These are phyloP conservation scores for Eidolon helvum DNA, from an alignment of 2,113 vertebrate species.

Conservation along the genomic window DNA sequence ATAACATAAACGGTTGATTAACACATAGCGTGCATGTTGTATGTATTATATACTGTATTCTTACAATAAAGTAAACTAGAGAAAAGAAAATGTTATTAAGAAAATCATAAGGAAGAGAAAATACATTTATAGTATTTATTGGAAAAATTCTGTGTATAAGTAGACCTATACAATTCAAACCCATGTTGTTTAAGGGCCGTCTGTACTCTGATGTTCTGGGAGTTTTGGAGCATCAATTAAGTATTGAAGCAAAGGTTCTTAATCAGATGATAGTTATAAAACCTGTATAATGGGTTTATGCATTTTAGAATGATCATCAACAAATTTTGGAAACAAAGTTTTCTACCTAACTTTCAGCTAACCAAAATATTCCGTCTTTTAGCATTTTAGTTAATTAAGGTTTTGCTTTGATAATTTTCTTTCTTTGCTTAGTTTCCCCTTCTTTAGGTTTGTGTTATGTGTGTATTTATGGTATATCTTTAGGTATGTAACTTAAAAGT, in stretches of 20 bases:
- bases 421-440: background rate
- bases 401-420: background rate
- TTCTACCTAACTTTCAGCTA: background rate
- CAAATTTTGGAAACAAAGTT: slow-evolving; percentile 19
- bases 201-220: background rate
- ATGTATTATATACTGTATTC: background rate
- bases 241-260: background rate
- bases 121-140: background rate
- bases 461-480: background rate
- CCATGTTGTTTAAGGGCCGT: background rate
- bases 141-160: background rate
- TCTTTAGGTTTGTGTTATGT: background rate
- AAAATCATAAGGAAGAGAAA: background rate
- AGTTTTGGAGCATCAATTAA: slow-evolving; percentile 14
- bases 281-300: background rate
- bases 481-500: slow-evolving; percentile 9
- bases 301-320: slow-evolving; percentile 18
- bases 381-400: background rate
- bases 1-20: background rate
- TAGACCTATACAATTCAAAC: background rate
- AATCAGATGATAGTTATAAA: background rate
- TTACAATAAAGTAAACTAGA: background rate
- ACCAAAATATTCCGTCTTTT: background rate
- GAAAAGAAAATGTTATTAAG: background rate
- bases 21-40: background rate